phyloP scores from a whole-genome alignment of 2,888 invertebrate species.

The Microctonus hyperodae region DNA sequence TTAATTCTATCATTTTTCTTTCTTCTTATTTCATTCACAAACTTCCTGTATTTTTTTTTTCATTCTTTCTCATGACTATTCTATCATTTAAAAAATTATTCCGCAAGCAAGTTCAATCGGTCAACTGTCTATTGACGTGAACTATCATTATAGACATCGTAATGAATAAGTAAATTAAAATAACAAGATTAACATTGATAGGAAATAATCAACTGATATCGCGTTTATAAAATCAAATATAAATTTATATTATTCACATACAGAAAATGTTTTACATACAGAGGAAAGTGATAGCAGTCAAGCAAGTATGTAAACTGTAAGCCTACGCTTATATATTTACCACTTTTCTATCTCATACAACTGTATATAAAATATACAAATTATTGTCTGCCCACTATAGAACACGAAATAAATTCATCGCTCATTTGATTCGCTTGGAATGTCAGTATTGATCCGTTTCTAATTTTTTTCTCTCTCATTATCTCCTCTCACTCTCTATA shows the following conservation, averaged over 20 bases:
- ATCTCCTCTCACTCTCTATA: no score
- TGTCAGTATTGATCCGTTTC: not conserved
- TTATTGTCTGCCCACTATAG: not conserved
- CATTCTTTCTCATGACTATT: not conserved
- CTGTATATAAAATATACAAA: not conserved
- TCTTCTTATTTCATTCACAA: not conserved
- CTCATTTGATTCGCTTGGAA: not conserved
- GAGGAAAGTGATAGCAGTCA: slow-evolving; percentile 1
- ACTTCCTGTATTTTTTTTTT: not conserved
- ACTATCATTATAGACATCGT: not conserved
- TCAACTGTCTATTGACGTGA: not conserved
- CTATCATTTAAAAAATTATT: not conserved
- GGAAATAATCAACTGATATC: not conserved
- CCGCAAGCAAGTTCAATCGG: slow-evolving; percentile 4
- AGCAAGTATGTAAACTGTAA: not conserved
- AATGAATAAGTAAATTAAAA: slow-evolving; percentile 4
- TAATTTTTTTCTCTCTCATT: not conserved
- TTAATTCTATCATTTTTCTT: no score
- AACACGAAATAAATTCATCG: not conserved
- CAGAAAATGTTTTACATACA: not conserved
- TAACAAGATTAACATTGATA: not conserved
- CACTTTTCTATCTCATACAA: no score
- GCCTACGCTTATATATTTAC: not conserved
- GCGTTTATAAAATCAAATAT: not conserved
- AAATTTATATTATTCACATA: not conserved